Conservation (phyloP, 1,140 invertebrate genomes). For the Panagrolaimus sp. region DNA sequence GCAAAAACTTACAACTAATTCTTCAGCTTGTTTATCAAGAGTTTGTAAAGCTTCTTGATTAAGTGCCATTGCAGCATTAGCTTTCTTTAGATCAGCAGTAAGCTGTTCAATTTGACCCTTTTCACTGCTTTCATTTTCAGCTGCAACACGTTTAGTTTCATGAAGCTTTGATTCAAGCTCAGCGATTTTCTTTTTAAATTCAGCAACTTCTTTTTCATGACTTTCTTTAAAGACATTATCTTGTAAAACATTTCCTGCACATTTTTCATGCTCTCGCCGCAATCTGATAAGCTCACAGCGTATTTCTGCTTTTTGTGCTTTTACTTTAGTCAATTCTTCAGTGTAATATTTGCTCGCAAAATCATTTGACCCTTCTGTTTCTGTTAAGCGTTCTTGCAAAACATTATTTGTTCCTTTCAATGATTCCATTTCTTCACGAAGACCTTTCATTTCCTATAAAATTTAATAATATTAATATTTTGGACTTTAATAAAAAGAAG, state of each 20-base stretch:
- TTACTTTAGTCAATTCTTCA: not conserved
- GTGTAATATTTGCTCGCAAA: not conserved
- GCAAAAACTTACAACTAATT: not conserved
- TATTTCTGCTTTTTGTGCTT: not conserved
- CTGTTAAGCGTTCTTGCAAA: not conserved
- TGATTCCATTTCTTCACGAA: not conserved
- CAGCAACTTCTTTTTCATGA: conserved; percentile 1
- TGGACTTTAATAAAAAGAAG: too few species aligned
- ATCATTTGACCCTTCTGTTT: conserved; percentile 8
- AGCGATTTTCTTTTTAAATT: not conserved
- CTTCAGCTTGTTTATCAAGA: not conserved
- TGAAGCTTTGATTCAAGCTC: not conserved
- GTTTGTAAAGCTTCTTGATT: not conserved
- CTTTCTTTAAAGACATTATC: not conserved
- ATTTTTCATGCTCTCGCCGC: conserved; percentile 1
- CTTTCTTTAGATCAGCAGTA: conserved; percentile 1
- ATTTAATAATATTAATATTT: too few species aligned
- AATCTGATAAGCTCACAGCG: conserved; percentile 6
- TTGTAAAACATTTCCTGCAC: not conserved
- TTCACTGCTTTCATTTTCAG: not conserved
- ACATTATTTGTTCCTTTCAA: not conserved
- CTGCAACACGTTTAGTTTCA: not conserved
- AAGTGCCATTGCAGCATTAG: not conserved
- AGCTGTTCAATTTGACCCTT: conserved; percentile 3
- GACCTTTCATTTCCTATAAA: not conserved